Conservation (phyloP, 2,113 vertebrate species). For the Phycodurus eques region DNA sequence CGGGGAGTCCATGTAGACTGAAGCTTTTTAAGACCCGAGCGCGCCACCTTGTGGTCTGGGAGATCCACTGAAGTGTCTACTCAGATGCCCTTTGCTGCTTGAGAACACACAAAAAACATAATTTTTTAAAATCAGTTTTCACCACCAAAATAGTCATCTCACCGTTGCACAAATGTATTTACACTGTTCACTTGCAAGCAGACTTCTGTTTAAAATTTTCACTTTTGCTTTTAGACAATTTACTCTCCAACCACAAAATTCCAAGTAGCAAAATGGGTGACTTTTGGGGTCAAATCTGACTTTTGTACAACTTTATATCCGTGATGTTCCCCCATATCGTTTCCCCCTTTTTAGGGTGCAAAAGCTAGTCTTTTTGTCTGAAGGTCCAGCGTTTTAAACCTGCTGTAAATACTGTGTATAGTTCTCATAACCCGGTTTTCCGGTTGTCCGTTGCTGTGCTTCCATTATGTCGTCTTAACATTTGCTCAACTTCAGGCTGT, state of each 20-base stretch:
- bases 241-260: conserved; percentile 49
- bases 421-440: conserved; percentile 43
- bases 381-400: conserved; percentile 43
- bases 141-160: conserved; percentile 11
- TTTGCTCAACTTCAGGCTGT: conserved; percentile 47
- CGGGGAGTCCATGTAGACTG: conserved; percentile 92
- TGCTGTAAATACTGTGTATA: conserved; percentile 73
- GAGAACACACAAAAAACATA: conserved; percentile 49
- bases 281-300: conserved; percentile 51
- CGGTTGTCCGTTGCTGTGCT: conserved; percentile 56
- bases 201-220: conserved; percentile 22
- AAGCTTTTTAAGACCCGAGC: conserved; percentile 33
- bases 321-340: conserved; percentile 33
- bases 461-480: conserved; percentile 54
- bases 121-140: conserved; percentile 11
- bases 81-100: conserved; percentile 64
- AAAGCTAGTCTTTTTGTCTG: conserved; percentile 40
- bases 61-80: conserved; percentile 30
- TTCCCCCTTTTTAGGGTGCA: conserved; percentile 40
- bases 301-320: conserved; percentile 59
- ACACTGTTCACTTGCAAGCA: conserved; percentile 23
- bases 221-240: conserved; percentile 18
- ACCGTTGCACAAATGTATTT: conserved; percentile 7
- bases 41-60: conserved; percentile 51
- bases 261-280: conserved; percentile 68